phyloP scores from a whole-genome alignment of 2,113 vertebrate species.

The Daboia siamensis region DNA sequence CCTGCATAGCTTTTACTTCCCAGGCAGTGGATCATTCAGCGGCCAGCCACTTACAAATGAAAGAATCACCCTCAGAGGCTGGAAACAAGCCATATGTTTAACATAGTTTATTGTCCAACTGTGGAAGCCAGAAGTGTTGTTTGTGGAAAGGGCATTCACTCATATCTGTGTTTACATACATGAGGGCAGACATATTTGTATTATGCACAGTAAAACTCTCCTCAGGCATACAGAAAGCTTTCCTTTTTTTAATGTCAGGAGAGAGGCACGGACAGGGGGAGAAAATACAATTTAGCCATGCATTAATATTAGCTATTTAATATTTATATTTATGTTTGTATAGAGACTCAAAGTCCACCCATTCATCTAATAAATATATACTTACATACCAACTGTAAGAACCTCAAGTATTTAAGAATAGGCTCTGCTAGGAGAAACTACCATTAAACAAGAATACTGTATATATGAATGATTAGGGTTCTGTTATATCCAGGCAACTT shows the following conservation, averaged over 20 bases:
- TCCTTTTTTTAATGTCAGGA: slow-evolving; percentile 13
- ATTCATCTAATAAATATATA: not conserved
- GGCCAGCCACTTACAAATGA: not conserved
- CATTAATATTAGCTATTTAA: not conserved
- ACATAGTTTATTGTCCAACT: slow-evolving; percentile 11
- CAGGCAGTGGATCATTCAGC: not conserved
- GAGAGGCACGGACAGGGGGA: fast-evolving
- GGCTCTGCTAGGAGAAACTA: slow-evolving; percentile 3
- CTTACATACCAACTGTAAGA: not conserved
- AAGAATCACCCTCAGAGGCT: slow-evolving; percentile 15
- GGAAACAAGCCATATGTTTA: slow-evolving; percentile 27
- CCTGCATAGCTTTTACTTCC: not conserved
- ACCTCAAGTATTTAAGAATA: not conserved
- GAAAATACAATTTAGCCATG: fast-evolving
- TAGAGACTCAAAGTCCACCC: not conserved
- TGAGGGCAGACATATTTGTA: slow-evolving; percentile 47
- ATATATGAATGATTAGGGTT: not conserved
- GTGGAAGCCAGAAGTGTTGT: slow-evolving; percentile 44
- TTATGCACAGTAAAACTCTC: slow-evolving; percentile 48
- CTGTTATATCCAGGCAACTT: slow-evolving; percentile 1
- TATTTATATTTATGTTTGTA: not conserved
- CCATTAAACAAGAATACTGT: slow-evolving; percentile 10
- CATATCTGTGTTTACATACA: slow-evolving; percentile 55
- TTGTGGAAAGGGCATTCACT: slow-evolving; percentile 38
- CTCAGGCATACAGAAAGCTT: not conserved